Percentiles rank a stretch among this genome's conserved stretches.
phyloP scores from a whole-genome alignment of 2,113 vertebrate species.

The Brachyhypopomus occidentalis region DNA sequence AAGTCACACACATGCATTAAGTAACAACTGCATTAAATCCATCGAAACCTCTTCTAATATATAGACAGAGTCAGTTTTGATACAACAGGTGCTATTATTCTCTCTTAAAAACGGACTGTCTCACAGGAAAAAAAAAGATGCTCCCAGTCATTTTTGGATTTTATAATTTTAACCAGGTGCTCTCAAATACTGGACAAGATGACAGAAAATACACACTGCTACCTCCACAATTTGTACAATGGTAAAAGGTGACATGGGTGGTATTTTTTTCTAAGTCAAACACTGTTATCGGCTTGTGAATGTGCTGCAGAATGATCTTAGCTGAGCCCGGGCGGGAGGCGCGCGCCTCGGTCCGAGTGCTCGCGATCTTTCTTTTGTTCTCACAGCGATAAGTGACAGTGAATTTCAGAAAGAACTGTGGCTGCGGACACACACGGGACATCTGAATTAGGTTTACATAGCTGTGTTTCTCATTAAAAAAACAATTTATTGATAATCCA shows the following conservation, averaged over 20 bases:
- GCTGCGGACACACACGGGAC: not conserved
- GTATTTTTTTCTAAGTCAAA: conserved; percentile 46
- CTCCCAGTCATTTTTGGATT: conserved; percentile 2
- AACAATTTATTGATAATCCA: not conserved
- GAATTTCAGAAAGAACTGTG: not conserved
- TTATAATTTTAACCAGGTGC: conserved; percentile 50
- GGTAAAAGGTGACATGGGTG: conserved; percentile 68
- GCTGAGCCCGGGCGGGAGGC: conserved; percentile 6
- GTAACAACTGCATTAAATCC: not conserved
- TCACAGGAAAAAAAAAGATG: not conserved
- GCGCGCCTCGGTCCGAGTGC: conserved; percentile 4
- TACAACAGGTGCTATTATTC: conserved; percentile 52
- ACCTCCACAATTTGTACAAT: conserved; percentile 90
- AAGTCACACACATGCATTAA: not conserved
- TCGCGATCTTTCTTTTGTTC: conserved; percentile 19
- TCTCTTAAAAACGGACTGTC: not conserved
- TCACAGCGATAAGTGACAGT: conserved; percentile 8
- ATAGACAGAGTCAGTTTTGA: conserved; percentile 24
- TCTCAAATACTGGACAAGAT: conserved; percentile 41
- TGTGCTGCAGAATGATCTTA: conserved; percentile 56
- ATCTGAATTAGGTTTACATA: not conserved
- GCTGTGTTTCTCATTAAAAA: not conserved
- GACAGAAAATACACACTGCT: conserved; percentile 81
- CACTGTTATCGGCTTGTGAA: conserved; percentile 69
- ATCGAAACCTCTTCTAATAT: not conserved